A percentile compares a stretch with the other conserved stretches of the same genome.
Evolutionary conservation across 2,113 vertebrate genomes (phyloP).

Genomic region (Bos indicus): DNA sequence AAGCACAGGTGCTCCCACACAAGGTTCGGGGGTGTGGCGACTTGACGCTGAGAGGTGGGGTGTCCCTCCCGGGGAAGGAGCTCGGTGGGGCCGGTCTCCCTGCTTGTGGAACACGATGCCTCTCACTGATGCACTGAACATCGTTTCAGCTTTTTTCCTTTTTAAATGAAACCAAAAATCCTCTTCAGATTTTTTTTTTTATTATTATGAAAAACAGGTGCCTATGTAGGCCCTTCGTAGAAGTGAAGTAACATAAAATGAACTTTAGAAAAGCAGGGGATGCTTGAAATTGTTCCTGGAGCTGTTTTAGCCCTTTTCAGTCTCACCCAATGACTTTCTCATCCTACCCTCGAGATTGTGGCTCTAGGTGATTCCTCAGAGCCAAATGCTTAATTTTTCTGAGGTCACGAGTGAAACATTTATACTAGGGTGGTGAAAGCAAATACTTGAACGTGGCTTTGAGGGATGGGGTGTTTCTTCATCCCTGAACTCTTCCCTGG

Average conservation of each 20-base stretch:
- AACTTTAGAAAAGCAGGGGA: neutral
- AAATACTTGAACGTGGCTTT: neutral
- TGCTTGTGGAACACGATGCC: neutral
- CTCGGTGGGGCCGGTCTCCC: neutral
- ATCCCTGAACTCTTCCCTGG: neutral
- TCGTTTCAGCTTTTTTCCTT: neutral
- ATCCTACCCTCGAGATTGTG: neutral
- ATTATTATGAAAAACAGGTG: neutral
- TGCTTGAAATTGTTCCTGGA: neutral
- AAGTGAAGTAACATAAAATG: neutral
- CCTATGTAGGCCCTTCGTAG: neutral
- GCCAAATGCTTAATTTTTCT: neutral
- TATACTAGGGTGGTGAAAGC: neutral
- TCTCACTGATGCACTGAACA: accelerated
- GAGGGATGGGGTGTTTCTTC: neutral
- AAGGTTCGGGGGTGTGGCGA: neutral
- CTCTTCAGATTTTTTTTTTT: neutral
- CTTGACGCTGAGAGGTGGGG: neutral
- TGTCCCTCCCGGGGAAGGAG: neutral
- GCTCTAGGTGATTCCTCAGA: neutral
- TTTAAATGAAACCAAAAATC: neutral
- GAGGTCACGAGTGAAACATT: neutral
- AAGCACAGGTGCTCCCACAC: neutral
- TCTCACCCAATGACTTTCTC: neutral
- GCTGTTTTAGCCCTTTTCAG: neutral